Evolutionary conservation across 2,113 vertebrate genomes (phyloP).

Genomic region (Scomber japonicus): DNA sequence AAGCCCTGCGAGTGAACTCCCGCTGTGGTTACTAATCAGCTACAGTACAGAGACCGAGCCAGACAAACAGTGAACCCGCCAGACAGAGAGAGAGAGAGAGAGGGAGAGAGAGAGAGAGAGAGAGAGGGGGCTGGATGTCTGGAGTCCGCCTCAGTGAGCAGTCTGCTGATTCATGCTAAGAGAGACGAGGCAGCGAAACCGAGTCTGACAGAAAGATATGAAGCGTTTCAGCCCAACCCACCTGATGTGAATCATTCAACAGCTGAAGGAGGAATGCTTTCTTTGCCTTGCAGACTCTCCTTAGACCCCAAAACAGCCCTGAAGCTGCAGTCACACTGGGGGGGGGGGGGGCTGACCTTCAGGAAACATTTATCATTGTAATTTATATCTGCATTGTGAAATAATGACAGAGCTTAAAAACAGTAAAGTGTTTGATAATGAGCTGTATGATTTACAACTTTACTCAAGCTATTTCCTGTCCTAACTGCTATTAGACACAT

Average conservation of each 20-base stretch:
- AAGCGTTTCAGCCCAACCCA: neutral
- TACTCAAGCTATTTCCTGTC: too few species aligned
- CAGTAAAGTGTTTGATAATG: too few species aligned
- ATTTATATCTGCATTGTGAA: too few species aligned
- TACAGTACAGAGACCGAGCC: neutral
- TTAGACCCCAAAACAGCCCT: too few species aligned
- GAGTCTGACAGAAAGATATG: neutral
- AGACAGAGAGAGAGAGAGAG: neutral
- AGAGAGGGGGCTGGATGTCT: neutral
- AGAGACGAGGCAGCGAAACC: neutral
- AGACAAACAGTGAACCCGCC: neutral
- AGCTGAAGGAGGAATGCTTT: neutral
- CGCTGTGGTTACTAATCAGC: constrained; percentile 21
- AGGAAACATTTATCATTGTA: too few species aligned
- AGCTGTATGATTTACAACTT: too few species aligned
- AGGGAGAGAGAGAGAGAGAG: neutral
- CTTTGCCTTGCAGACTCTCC: too few species aligned
- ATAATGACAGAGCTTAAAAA: too few species aligned
- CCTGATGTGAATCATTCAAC: neutral
- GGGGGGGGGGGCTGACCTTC: too few species aligned
- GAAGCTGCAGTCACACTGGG: too few species aligned
- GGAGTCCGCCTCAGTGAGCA: neutral
- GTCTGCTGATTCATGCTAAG: constrained; percentile 53
- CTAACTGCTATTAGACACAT: too few species aligned
- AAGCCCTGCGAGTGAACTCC: constrained; percentile 5